Percentiles rank a stretch among this genome's conserved stretches.
Conservation (phyloP, 2,113 vertebrate species). For the Anhinga anhinga region DNA sequence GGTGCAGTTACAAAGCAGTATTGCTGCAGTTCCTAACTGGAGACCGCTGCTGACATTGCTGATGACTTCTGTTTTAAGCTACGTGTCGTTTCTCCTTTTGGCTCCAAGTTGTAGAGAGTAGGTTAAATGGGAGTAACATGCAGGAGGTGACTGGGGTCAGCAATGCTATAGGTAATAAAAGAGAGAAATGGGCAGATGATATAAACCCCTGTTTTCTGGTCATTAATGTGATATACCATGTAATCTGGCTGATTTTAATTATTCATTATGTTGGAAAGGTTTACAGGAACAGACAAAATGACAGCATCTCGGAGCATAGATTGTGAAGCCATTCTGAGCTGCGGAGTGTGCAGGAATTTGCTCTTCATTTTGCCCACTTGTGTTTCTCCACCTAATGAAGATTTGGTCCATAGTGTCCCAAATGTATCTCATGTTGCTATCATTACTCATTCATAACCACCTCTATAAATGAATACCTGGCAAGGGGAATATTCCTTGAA, state of each 20-base stretch:
- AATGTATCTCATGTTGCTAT: neutral
- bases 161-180: neutral
- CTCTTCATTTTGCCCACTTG: constrained; percentile 13
- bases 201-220: neutral
- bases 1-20: neutral
- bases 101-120: neutral
- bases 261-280: constrained; percentile 16
- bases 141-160: neutral
- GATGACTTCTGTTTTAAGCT: neutral
- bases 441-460: constrained; percentile 25
- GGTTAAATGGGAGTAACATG: neutral
- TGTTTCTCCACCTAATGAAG: constrained; percentile 5
- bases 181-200: neutral
- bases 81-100: neutral
- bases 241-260: constrained; percentile 49
- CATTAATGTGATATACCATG: constrained; percentile 1
- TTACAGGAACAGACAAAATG: constrained; percentile 18
- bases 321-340: neutral
- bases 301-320: neutral
- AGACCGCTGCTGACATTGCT: neutral
- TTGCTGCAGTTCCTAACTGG: neutral
- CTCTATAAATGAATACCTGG: neutral
- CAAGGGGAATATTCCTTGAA: neutral
- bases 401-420: neutral
- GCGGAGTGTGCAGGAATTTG: neutral